Evolutionary conservation across 2,113 vertebrate species (phyloP).

Genomic region (Campylomormyrus numenius): DNA sequence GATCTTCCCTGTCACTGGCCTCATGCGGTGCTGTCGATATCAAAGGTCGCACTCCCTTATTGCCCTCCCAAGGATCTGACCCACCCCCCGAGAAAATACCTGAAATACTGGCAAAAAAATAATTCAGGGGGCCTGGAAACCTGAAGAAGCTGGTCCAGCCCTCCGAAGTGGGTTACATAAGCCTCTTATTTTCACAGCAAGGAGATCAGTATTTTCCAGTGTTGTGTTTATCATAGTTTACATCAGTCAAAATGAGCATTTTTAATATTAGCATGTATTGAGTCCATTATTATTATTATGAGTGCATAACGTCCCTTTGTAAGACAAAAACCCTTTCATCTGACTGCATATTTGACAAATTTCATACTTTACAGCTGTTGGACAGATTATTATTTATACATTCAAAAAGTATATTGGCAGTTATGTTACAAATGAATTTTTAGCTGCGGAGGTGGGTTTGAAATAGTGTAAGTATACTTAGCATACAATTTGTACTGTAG

Average conservation of each 20-base stretch:
- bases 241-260: not conserved
- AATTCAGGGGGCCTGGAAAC: not conserved
- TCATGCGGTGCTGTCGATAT: conserved; percentile 24
- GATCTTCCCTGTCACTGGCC: conserved; percentile 41
- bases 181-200: not conserved
- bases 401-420: not conserved
- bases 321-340: not conserved
- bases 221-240: not conserved
- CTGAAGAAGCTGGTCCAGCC: not conserved
- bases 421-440: not conserved
- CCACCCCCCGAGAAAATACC: not conserved
- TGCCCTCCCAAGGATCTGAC: not conserved
- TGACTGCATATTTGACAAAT: not conserved
- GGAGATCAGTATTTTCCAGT: not conserved
- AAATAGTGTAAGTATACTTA: not conserved
- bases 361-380: not conserved
- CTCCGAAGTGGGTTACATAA: not conserved
- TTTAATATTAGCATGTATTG: not conserved
- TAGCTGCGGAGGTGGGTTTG: not conserved
- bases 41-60: conserved; percentile 26
- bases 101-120: not conserved
- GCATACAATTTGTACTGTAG: not conserved
- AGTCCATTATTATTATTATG: not conserved
- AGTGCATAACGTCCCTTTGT: not conserved
- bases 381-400: not conserved